These are phyloP conservation scores for Vidua macroura DNA, from an alignment of 2,113 vertebrate genomes.

Conservation along the genomic window DNA sequence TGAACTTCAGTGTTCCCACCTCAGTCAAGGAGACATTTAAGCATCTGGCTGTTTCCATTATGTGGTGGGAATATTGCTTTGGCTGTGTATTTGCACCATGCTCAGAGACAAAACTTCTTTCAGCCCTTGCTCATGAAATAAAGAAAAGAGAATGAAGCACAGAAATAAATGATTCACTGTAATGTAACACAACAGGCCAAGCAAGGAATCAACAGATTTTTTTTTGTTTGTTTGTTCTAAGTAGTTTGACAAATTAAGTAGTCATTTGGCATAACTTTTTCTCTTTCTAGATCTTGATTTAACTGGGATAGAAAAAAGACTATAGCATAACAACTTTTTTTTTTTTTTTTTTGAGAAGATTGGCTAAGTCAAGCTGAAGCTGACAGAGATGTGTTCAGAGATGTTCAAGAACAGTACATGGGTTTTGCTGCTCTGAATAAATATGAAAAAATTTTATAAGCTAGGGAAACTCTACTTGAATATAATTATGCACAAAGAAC, in stretches of 20 bases:
- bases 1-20: not conserved
- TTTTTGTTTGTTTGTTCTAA: not conserved
- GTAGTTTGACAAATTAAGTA: not conserved
- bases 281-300: not conserved
- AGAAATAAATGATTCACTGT: not conserved
- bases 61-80: not conserved
- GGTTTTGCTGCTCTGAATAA: not conserved
- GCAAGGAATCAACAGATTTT: not conserved
- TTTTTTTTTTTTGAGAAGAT: not conserved
- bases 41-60: not conserved
- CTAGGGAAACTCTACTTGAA: not conserved
- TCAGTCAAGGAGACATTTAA: not conserved
- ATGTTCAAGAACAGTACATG: not conserved
- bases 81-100: not conserved
- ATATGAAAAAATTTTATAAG: not conserved
- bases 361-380: not conserved
- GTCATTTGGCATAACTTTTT: not conserved
- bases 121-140: not conserved
- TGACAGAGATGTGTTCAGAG: not conserved
- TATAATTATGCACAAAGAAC: not conserved
- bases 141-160: not conserved
- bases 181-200: not conserved
- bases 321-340: not conserved
- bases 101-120: not conserved
- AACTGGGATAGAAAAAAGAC: not conserved